These are phyloP conservation scores for Theodoxus fluviatilis DNA, from an alignment of 2,888 invertebrate genomes.

Conservation along the genomic window DNA sequence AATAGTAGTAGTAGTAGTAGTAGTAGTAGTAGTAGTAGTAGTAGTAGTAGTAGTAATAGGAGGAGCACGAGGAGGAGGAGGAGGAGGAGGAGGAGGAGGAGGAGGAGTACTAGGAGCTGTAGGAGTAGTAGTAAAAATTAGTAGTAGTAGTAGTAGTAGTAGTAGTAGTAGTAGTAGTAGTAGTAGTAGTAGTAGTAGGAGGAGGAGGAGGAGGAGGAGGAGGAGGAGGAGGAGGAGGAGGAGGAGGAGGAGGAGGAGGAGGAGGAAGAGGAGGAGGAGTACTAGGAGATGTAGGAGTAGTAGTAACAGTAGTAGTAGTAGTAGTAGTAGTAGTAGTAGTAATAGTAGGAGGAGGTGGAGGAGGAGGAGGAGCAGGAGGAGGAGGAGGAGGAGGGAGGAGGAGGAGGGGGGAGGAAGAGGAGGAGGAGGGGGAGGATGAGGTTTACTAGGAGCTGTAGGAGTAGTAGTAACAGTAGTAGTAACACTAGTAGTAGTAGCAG, in stretches of 20 bases:
- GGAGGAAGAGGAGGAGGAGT: slow-evolving; percentile 8
- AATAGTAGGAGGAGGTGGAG: slow-evolving; percentile 16
- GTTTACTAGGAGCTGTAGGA: too few relatives aligned
- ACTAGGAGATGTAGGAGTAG: slow-evolving; percentile 24
- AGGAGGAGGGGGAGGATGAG: too few relatives aligned
- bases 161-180: slow-evolving; percentile 16
- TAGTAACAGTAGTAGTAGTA: slow-evolving; percentile 20
- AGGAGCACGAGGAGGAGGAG: slow-evolving; percentile 17
- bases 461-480: too few relatives aligned
- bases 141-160: slow-evolving; percentile 6
- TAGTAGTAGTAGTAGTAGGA: slow-evolving; percentile 13
- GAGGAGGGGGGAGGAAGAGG: too few relatives aligned
- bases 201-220: slow-evolving; percentile 10
- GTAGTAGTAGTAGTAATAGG: slow-evolving; percentile 21
- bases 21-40: slow-evolving; percentile 7
- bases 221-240: slow-evolving; percentile 10
- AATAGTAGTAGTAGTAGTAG: slow-evolving; percentile 27
- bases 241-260: background rate
- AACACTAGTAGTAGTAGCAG: too few relatives aligned
- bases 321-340: slow-evolving; percentile 23
- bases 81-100: background rate
- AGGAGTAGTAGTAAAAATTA: background rate
- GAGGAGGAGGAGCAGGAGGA: slow-evolving; percentile 20
- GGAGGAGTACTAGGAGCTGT: background rate
- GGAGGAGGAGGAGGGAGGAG: slow-evolving; percentile 6